phyloP scores from a whole-genome alignment of 2,113 vertebrate species.

The Callionymus lyra region DNA sequence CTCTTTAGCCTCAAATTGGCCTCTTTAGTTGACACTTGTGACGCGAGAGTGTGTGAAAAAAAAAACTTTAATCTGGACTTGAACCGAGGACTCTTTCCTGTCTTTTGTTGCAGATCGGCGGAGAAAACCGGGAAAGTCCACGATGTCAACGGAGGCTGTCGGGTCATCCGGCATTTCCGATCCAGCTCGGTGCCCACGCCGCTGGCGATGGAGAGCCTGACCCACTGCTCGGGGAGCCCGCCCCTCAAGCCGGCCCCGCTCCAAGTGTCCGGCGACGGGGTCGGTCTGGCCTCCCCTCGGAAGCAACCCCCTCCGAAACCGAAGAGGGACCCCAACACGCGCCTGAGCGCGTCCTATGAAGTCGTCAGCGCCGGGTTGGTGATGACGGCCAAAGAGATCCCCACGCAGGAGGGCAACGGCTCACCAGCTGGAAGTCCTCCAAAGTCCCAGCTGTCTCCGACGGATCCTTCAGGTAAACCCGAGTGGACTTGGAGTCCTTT shows the following conservation, averaged over 20 bases:
- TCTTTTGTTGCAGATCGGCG: slow-evolving; percentile 17
- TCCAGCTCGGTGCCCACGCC: slow-evolving; percentile 72
- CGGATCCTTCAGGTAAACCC: slow-evolving; percentile 58
- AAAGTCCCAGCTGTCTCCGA: slow-evolving; percentile 63
- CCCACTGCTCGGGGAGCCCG: slow-evolving; percentile 64
- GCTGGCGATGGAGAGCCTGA: slow-evolving; percentile 69
- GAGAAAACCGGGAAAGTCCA: slow-evolving; percentile 69
- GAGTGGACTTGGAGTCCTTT: slow-evolving; percentile 5
- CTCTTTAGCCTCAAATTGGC: slow-evolving; percentile 33
- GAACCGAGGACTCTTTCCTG: too few species aligned
- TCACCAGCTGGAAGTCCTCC: slow-evolving; percentile 64
- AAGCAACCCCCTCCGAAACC: slow-evolving; percentile 97
- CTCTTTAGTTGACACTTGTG: slow-evolving; percentile 31
- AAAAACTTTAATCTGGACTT: neutral
- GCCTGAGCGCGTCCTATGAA: slow-evolving; percentile 93
- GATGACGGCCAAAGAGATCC: slow-evolving; percentile 75
- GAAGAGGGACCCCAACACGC: slow-evolving; percentile 91
- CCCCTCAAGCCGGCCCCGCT: slow-evolving; percentile 75
- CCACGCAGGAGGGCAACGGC: slow-evolving; percentile 71
- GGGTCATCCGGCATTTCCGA: slow-evolving; percentile 69
- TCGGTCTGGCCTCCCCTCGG: slow-evolving; percentile 78
- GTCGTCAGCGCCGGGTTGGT: slow-evolving; percentile 85
- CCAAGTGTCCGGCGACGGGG: slow-evolving; percentile 65
- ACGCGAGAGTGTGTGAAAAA: slow-evolving; percentile 15
- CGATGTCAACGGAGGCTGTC: slow-evolving; percentile 55